These are phyloP conservation scores for Noctua comes DNA, from an alignment of 2,888 invertebrate genomes.

Conservation along the genomic window DNA sequence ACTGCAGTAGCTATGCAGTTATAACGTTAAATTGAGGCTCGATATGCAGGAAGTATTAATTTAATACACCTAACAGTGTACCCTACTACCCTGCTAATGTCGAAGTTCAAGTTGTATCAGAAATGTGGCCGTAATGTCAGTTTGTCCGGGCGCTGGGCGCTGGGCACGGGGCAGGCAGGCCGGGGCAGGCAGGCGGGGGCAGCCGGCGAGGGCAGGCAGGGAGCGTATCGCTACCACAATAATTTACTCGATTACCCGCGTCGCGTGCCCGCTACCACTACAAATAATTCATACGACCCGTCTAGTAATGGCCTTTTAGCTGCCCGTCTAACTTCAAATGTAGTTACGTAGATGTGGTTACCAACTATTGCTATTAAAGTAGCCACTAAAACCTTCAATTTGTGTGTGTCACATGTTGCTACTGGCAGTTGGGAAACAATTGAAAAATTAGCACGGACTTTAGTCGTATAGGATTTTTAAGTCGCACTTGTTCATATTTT, in stretches of 20 bases:
- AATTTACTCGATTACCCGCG: conserved; percentile 81
- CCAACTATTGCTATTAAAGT: conserved; percentile 82
- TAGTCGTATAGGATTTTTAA: neutral
- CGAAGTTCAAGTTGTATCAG: conserved; percentile 54
- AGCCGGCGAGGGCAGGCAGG: conserved; percentile 42
- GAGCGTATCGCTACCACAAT: conserved; percentile 76
- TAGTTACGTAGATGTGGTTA: conserved; percentile 82
- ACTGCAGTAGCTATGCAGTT: neutral
- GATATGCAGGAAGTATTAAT: conserved; percentile 12
- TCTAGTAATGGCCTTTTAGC: conserved; percentile 88
- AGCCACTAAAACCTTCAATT: conserved; percentile 81
- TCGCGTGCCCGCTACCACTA: conserved; percentile 82
- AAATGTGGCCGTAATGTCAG: conserved; percentile 57
- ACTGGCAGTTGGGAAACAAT: conserved; percentile 34
- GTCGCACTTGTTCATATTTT: neutral
- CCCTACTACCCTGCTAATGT: conserved; percentile 36
- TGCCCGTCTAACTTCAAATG: conserved; percentile 86
- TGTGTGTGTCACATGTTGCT: conserved; percentile 64
- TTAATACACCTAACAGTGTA: conserved; percentile 15
- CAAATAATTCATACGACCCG: conserved; percentile 88
- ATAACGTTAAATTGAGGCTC: neutral
- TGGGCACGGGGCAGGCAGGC: conserved; percentile 40
- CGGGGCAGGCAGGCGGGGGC: conserved; percentile 37
- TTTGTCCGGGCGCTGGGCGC: conserved; percentile 40
- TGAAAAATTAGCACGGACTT: neutral